Evolutionary conservation across 2,888 invertebrate genomes (phyloP), one percentile per base, ranked within the genome.

Genomic region (Stenchaetothrips biformis): DNA sequence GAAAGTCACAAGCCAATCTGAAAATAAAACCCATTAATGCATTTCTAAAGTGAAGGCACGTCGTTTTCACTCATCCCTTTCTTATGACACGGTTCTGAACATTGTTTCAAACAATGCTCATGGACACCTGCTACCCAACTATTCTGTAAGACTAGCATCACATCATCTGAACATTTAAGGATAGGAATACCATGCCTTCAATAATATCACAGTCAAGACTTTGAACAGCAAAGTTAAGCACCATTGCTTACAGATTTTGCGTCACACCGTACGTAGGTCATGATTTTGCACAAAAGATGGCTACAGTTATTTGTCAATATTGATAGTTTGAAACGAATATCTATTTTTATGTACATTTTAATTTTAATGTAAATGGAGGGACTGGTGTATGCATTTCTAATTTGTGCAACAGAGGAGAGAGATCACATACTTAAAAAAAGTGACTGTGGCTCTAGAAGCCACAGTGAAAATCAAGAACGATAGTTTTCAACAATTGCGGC

Each of bases 181-280:
- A 74, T 13, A 18, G 11, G 67, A 25, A 74, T 25, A 74, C 67
- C 67, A 25, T 74, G 67, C 67, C 67, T 25, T 74, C 67, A 21
- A 74, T 74, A 74, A 74, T 74, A 74, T 74, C 67, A 74, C 67
- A 74, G 67, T 25, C 67, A 74, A 25, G 67, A 74, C 67, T 74
- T 74, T 25, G 25, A 74, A 74, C 67, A 74, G 67, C 67, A 21
- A 74, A 74, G 21, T 74, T 25, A 74, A 74, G 67, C 67, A 74
- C 67, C 67, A 74, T 7, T 25, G 25, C 67, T 74, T 74, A 74
- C 25, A 74, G 25, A 74, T 25, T 21, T 25, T 74, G 21, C 67
- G 25, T 74, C 25, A 11, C 7, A 25, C 25, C 8, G 25, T 6
- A 21, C 8, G 21, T 67, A 25, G 67, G 21, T 74, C 11, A 74